Conservation (phyloP, 2,113 vertebrate genomes). For the Callipepla squamata region DNA sequence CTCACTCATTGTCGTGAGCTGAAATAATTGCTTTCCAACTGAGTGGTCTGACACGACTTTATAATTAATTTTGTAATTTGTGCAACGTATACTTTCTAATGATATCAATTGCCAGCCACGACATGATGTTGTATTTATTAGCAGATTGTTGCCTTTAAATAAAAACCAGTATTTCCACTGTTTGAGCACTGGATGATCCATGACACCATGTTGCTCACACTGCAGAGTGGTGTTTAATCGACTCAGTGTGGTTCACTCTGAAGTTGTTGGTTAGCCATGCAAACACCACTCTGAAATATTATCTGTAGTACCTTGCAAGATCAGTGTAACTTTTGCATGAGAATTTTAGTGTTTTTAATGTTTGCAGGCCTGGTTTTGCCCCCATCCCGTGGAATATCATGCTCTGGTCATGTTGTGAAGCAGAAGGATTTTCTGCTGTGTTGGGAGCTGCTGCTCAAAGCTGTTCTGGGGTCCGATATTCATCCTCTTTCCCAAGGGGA, state of each 20-base stretch:
- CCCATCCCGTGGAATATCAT: not conserved
- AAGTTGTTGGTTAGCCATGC: constrained; percentile 1
- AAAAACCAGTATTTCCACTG: not conserved
- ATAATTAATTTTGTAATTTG: constrained; percentile 55
- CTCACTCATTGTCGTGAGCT: constrained; percentile 9
- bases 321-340: not conserved
- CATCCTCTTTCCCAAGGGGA: not conserved
- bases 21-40: constrained; percentile 64
- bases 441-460: not conserved
- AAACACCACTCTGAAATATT: not conserved
- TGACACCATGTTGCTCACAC: not conserved
- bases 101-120: not conserved
- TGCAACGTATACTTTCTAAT: constrained; percentile 21
- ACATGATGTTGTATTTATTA: not conserved
- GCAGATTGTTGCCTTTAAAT: constrained; percentile 13
- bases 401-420: not conserved
- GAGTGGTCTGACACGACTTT: constrained; percentile 30
- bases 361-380: not conserved
- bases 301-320: not conserved
- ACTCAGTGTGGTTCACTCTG: not conserved
- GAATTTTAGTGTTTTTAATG: rapidly evolving
- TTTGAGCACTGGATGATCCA: constrained; percentile 18
- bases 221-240: not conserved
- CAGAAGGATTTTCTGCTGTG: not conserved
- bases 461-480: not conserved